Evolutionary conservation across 2,797 vertebrate species (phyloP).

Genomic region (Crocodylus rhombifer): DNA sequence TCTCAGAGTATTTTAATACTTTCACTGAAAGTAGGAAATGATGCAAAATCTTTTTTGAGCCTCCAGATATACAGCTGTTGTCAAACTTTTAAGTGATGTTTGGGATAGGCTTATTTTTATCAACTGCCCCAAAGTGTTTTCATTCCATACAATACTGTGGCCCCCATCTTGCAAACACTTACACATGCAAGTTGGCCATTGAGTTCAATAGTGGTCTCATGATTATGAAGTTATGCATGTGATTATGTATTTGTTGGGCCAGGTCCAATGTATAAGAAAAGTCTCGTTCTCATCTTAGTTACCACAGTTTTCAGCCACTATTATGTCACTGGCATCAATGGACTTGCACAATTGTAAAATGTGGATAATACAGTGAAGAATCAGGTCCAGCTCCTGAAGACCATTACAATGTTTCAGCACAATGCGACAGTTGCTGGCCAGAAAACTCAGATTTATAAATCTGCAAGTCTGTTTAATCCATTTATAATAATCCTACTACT

Average conservation of each 20-base stretch:
- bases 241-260: background rate
- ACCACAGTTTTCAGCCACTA: rapidly evolving
- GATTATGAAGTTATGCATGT: background rate
- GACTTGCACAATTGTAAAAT: background rate
- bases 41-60: background rate
- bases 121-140: background rate
- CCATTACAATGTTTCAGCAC: background rate
- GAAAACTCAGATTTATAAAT: conserved; percentile 14
- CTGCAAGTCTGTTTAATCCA: conserved; percentile 61
- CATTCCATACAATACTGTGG: background rate
- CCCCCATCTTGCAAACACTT: background rate
- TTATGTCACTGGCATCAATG: background rate
- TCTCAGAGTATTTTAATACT: conserved; percentile 17
- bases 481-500: conserved; percentile 48
- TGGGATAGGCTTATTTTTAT: rapidly evolving
- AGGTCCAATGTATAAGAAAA: rapidly evolving
- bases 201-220: background rate
- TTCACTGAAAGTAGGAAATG: conserved; percentile 60
- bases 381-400: background rate
- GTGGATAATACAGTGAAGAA: background rate
- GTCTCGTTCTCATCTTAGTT: rapidly evolving
- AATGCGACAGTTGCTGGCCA: background rate
- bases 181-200: background rate
- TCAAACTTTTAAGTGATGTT: background rate
- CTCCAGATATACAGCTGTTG: background rate